Conservation (phyloP, 2,113 vertebrate species). For the Pica pica region DNA sequence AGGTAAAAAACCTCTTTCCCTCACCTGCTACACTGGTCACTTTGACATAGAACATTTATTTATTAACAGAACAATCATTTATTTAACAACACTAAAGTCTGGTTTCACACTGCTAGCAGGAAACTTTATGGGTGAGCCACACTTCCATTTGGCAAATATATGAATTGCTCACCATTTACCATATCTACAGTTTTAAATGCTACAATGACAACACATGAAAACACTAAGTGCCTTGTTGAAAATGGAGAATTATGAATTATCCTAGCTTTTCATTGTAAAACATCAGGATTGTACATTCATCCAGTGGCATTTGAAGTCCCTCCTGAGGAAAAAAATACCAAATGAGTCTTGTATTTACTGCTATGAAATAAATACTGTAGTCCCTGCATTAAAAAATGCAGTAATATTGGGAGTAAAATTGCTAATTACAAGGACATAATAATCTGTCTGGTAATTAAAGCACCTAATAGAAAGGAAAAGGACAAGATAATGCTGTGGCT, state of each 20-base stretch:
- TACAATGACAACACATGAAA: neutral
- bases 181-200: constrained; percentile 19
- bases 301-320: neutral
- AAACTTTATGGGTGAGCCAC: neutral
- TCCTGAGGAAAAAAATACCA: neutral
- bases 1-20: neutral
- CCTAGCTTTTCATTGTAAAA: neutral
- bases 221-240: neutral
- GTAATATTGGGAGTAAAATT: neutral
- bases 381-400: neutral
- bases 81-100: constrained; percentile 20
- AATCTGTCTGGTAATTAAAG: neutral
- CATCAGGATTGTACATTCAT: neutral
- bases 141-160: constrained; percentile 15
- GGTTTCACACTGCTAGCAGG: neutral
- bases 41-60: neutral
- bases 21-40: neutral
- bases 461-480: neutral
- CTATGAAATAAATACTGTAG: neutral
- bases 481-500: neutral
- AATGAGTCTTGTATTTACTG: neutral
- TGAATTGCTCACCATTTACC: neutral
- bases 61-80: neutral
- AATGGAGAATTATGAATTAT: neutral
- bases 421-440: neutral